Evolutionary conservation across 2,888 invertebrate genomes (phyloP).

Genomic region (Cremastobaeus sp.): DNA sequence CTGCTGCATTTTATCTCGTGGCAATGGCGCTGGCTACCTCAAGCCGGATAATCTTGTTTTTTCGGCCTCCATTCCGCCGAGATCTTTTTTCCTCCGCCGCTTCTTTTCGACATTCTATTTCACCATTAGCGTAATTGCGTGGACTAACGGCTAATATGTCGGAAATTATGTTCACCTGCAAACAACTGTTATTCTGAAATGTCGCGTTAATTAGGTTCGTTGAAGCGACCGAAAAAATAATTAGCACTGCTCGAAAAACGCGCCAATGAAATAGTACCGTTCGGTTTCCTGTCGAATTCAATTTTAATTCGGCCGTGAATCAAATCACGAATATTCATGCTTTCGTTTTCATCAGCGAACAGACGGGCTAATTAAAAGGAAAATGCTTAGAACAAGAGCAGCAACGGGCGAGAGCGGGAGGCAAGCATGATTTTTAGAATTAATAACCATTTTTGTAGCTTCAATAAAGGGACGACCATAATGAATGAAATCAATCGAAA

Average conservation of each 20-base stretch:
- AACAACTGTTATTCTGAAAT: constrained; percentile 8
- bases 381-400: too few species aligned
- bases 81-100: background rate
- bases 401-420: too few species aligned
- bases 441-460: too few species aligned
- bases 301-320: too few species aligned
- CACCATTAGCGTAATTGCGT: constrained; percentile 19
- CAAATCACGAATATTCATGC: too few species aligned
- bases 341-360: too few species aligned
- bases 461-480: too few species aligned
- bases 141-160: background rate
- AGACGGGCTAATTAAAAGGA: too few species aligned
- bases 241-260: background rate
- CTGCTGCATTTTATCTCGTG: background rate
- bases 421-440: too few species aligned
- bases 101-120: background rate
- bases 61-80: too few species aligned
- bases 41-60: background rate
- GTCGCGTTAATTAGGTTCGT: constrained; percentile 13
- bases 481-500: too few species aligned
- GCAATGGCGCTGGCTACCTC: background rate
- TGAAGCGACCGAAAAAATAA: constrained; percentile 9
- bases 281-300: constrained; percentile 6
- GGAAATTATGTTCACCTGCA: background rate
- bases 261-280: too few species aligned